A percentile compares a stretch with the other conserved stretches of the same genome.
phyloP scores from a whole-genome alignment of 1,140 invertebrate genomes.

The Zaprionus lachaisei region DNA sequence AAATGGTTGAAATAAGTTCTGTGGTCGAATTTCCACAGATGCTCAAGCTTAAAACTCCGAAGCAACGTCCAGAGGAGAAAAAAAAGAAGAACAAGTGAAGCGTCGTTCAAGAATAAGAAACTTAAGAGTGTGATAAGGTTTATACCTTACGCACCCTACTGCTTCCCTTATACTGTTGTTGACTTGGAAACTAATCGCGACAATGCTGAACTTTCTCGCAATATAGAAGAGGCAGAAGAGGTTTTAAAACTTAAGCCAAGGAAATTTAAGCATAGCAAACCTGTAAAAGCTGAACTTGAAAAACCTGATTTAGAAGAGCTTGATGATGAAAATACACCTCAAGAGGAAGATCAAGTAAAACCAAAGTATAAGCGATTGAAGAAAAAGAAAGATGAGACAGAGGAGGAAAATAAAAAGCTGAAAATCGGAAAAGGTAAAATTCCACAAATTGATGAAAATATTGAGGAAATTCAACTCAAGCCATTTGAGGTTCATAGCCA shows the following conservation, averaged over 20 bases:
- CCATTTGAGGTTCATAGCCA: conserved; percentile 67
- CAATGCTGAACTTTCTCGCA: conserved; percentile 76
- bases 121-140: conserved; percentile 79
- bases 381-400: conserved; percentile 50
- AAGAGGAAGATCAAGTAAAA: conserved; percentile 46
- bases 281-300: conserved; percentile 60
- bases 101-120: conserved; percentile 72
- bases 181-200: conserved; percentile 62
- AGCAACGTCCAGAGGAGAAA: conserved; percentile 83
- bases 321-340: conserved; percentile 46
- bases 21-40: conserved; percentile 77
- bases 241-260: conserved; percentile 64
- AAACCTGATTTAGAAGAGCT: conserved; percentile 48
- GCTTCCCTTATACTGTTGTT: conserved; percentile 60
- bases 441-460: conserved; percentile 52
- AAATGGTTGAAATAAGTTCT: conserved; percentile 73
- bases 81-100: conserved; percentile 82
- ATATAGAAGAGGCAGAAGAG: conserved; percentile 75
- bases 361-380: conserved; percentile 70
- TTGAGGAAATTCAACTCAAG: conserved; percentile 86
- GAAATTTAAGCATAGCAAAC: conserved; percentile 68
- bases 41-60: conserved; percentile 79
- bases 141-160: conserved; percentile 75
- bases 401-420: conserved; percentile 53
- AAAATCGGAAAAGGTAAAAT: conserved; percentile 75